These are phyloP conservation scores for Tetragnatha montana DNA, from an alignment of 2,888 invertebrate genomes.

Conservation along the genomic window DNA sequence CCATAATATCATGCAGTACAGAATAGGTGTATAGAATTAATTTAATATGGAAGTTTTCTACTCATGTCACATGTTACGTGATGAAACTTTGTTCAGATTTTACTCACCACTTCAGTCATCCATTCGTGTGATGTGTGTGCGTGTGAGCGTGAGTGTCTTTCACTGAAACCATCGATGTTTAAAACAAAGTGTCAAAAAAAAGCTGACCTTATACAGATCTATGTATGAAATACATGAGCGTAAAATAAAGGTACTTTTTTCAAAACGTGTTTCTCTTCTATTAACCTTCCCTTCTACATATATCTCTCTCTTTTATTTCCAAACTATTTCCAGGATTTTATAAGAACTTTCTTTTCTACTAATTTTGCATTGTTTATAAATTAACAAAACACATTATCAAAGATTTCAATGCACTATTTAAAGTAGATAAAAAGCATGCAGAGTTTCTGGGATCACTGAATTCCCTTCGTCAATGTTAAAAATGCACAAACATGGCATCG, in stretches of 20 bases:
- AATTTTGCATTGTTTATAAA: too few relatives aligned
- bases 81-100: constrained; percentile 26
- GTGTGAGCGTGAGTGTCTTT: constrained; percentile 43
- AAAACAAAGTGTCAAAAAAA: constrained; percentile 54
- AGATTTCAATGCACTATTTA: too few relatives aligned
- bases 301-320: too few relatives aligned
- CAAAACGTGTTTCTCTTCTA: background rate
- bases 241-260: constrained; percentile 66
- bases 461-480: too few relatives aligned
- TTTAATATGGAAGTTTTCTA: constrained; percentile 43
- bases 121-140: constrained; percentile 33
- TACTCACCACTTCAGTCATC: constrained; percentile 40
- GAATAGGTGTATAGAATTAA: constrained; percentile 47
- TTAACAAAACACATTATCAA: too few relatives aligned
- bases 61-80: constrained; percentile 21
- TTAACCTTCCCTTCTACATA: too few relatives aligned
- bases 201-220: constrained; percentile 53
- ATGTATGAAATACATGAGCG: constrained; percentile 13
- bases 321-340: too few relatives aligned
- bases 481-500: too few relatives aligned
- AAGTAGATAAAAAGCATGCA: too few relatives aligned
- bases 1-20: constrained; percentile 14
- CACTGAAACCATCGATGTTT: constrained; percentile 41
- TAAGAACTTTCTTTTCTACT: too few relatives aligned
- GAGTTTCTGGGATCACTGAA: too few relatives aligned